Evolutionary conservation across 2,888 invertebrate genomes (phyloP).

Genomic region (Phengaris arion): DNA sequence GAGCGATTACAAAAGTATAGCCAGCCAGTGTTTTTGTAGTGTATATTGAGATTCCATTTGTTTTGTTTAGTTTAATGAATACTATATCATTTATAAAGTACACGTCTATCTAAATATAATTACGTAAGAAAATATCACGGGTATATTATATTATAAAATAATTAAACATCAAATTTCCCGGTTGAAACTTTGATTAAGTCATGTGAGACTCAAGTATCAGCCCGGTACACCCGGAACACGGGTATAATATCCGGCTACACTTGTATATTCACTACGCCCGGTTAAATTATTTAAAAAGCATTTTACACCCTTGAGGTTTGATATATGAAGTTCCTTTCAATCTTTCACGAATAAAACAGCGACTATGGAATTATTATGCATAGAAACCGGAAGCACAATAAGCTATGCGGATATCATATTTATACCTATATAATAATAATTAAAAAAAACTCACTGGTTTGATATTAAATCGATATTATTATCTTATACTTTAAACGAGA

Average conservation of each 20-base stretch:
- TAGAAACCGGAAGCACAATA: background rate
- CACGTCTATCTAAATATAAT: background rate
- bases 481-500: too few relatives aligned
- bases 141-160: slow-evolving; percentile 1
- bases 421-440: too few relatives aligned
- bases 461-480: too few relatives aligned
- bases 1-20: background rate
- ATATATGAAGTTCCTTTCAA: slow-evolving; percentile 10
- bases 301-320: slow-evolving; percentile 22
- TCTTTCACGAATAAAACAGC: background rate
- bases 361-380: background rate
- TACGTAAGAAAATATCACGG: background rate
- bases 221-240: slow-evolving; percentile 43
- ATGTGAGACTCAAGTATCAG: slow-evolving; percentile 31
- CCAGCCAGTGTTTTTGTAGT: background rate
- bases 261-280: slow-evolving; percentile 56
- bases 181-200: slow-evolving; percentile 24
- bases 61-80: background rate
- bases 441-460: too few relatives aligned
- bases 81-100: background rate
- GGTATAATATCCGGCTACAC: slow-evolving; percentile 57
- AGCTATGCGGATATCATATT: too few relatives aligned
- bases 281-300: slow-evolving; percentile 33
- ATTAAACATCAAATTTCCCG: slow-evolving; percentile 16
- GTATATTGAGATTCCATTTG: background rate